Conservation (phyloP, 2,797 vertebrate species). For the Carcharodon carcharias region DNA sequence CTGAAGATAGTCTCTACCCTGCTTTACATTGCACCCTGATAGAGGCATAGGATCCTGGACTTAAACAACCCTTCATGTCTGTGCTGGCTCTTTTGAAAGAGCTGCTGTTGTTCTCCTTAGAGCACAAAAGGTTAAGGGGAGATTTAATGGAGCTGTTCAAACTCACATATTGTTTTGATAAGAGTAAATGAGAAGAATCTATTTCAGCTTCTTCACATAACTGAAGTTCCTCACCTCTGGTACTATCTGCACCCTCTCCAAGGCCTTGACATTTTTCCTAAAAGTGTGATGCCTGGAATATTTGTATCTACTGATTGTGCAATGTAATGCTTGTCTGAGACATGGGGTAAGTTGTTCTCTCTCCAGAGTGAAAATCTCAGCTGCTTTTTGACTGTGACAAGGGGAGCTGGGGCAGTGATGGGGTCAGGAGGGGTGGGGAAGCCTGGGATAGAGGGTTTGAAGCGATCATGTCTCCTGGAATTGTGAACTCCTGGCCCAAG, state of each 20-base stretch:
- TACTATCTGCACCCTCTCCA: not conserved
- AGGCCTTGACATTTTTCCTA: too few relatives aligned
- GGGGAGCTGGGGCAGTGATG: not conserved
- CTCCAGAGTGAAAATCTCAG: not conserved
- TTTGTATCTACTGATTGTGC: too few relatives aligned
- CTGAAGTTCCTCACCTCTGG: too few relatives aligned
- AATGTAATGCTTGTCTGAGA: not conserved
- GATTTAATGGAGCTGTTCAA: not conserved
- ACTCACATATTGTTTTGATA: not conserved
- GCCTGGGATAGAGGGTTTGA: too few relatives aligned
- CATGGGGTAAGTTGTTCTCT: not conserved
- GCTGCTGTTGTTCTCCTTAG: not conserved
- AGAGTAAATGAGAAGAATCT: not conserved
- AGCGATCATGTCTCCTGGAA: too few relatives aligned
- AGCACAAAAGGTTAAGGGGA: not conserved
- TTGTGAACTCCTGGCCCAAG: not conserved
- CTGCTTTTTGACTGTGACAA: not conserved
- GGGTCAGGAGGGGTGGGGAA: not conserved
- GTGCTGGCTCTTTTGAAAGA: too few relatives aligned
- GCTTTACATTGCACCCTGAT: not conserved
- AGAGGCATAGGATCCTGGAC: not conserved
- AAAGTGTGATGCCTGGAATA: too few relatives aligned
- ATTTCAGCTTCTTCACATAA: not conserved
- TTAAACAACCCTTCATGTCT: not conserved
- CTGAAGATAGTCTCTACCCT: not conserved